Evolutionary conservation across 2,797 vertebrate genomes (phyloP).

Genomic region (Kryptopterus vitreolus): DNA sequence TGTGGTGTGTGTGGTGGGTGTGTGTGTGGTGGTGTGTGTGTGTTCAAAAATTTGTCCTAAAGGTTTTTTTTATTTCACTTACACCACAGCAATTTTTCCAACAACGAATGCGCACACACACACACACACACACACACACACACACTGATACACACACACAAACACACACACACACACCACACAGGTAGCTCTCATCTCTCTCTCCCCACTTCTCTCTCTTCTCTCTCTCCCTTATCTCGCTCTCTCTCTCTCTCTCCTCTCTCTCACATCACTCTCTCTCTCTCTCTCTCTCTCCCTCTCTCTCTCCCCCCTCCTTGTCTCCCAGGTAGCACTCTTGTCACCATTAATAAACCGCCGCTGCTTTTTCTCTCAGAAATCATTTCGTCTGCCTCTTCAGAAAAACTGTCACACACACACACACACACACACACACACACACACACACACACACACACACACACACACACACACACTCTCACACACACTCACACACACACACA

Average conservation of each 20-base stretch:
- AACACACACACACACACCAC: too few species aligned
- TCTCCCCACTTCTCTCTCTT: too few species aligned
- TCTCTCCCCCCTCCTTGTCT: constrained; percentile 60
- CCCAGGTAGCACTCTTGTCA: constrained; percentile 80
- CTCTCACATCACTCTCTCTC: not conserved
- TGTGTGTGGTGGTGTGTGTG: not conserved
- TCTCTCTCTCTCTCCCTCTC: not conserved
- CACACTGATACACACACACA: too few species aligned
- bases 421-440: too few species aligned
- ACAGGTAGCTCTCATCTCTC: too few species aligned
- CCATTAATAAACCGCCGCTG: constrained; percentile 76
- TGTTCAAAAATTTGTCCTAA: not conserved
- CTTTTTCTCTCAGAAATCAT: constrained; percentile 61
- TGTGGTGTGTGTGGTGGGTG: not conserved
- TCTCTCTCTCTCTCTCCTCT: too few species aligned
- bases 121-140: not conserved
- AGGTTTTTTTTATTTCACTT: constrained; percentile 3
- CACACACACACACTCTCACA: constrained; percentile 8
- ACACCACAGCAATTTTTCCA: not conserved
- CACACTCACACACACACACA: constrained; percentile 14
- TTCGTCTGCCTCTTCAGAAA: not conserved
- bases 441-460: too few species aligned
- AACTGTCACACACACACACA: too few species aligned
- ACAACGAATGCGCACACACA: not conserved
- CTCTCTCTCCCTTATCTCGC: too few species aligned